Evolutionary conservation across 2,888 invertebrate genomes (phyloP), one percentile per base, ranked within the genome.

Genomic region (Caenorhabditis zanzibari): DNA sequence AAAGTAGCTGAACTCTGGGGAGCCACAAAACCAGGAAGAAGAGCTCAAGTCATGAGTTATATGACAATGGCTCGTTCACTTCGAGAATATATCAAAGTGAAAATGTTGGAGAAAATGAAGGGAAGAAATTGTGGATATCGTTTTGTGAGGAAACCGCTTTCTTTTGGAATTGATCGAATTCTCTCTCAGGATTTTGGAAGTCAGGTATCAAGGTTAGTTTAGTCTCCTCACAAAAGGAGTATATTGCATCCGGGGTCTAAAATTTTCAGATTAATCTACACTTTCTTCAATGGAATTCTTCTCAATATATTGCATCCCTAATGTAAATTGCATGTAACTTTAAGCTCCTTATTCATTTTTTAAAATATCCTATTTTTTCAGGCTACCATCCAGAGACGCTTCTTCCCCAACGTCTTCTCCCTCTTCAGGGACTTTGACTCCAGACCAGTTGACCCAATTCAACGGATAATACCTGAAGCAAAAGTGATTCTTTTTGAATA

Each of bases 1-100:
- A 59, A 26, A 9, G 72, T 72, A 7, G 72, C 72, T 22, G 35
- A 47, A 16, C n/a, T 26, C 22, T 72, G 72, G 72, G 72, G 72
- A 28, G 32, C 7, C 12, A 58, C 44, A 1, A 72, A 58, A 9
- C 12, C 47, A 10, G n/a, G 19, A 12, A n/a, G 47, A 10, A 47
- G 19, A 10, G 47, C 19, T 0, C 4, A 47, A 47, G 47, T 47
- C 19, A 72, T 72, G 72, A 59, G 28, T 14, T 72, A 72, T n/a
- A 59, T 49, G 3, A 72, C 44, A 16, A 72, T 72, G 72, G 41
- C 58, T 9, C 10, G 72, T 28, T 44, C 32, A 14, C 72, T 72
- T 5, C 58, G 72, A 5, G 58, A 41, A n/a, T 41, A 58, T 19
- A 44, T 44, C n/a, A 59, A 47, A 47, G 19, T 7, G 26, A 35